Conservation (phyloP, 2,888 invertebrate species). For the Deilephila elpenor region DNA sequence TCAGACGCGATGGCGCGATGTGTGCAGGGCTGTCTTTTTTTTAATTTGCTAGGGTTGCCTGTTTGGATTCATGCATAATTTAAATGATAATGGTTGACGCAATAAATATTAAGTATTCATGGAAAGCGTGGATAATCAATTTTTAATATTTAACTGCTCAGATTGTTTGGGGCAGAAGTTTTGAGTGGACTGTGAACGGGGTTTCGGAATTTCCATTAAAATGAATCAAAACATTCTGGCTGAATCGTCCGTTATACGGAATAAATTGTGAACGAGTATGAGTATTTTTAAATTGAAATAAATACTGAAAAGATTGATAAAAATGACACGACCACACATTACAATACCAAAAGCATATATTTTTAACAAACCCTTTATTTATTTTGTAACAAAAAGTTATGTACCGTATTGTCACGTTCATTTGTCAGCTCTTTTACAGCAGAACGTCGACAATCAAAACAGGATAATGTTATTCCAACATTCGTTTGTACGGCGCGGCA, state of each 20-base stretch:
- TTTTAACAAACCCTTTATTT: not conserved
- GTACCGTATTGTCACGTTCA: not conserved
- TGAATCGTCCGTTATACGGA: too few relatives aligned
- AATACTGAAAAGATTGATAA: too few relatives aligned
- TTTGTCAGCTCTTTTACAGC: conserved; percentile 10
- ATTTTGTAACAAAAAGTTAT: not conserved
- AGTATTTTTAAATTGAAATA: too few relatives aligned
- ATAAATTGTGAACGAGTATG: too few relatives aligned
- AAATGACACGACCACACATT: too few relatives aligned
- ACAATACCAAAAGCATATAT: not conserved
- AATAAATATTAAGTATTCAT: not conserved
- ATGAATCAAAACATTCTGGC: too few relatives aligned
- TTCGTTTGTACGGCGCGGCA: conserved; percentile 6
- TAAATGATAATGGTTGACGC: conserved; percentile 5
- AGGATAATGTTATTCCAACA: conserved; percentile 16
- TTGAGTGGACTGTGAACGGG: too few relatives aligned
- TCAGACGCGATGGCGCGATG: not conserved
- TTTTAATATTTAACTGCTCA: not conserved
- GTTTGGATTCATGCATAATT: not conserved
- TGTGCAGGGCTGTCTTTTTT: not conserved
- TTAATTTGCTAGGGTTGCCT: not conserved
- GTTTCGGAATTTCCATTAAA: too few relatives aligned
- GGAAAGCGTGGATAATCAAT: not conserved
- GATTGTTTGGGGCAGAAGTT: too few relatives aligned
- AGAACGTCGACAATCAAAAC: conserved; percentile 14